Evolutionary conservation across 2,888 invertebrate genomes (phyloP), one percentile per base, ranked within the genome.

Genomic region (Apodemia duryi): DNA sequence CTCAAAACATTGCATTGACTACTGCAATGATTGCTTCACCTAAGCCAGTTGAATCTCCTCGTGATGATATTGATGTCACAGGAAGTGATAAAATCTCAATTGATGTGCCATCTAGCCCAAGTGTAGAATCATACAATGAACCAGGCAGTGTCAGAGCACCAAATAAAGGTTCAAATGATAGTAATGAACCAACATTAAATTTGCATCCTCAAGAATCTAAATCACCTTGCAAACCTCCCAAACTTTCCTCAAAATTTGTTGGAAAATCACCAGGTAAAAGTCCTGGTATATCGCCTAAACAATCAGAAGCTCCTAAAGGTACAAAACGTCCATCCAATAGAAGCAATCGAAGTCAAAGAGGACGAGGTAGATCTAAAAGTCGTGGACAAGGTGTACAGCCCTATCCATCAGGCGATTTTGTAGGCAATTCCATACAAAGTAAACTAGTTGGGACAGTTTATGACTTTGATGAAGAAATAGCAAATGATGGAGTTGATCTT

Each of bases 391-490:
- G 75, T 38, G 71, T 70, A 35, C 83, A 81, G 65, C 70, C 76
- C 41, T 85, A 79, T 76, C 72, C 87, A 71, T 64, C 85, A 75
- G 80, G 91, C 52, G 93, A 93, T 66, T 91, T 89, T 73, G 82
- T 87, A 66, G 93, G 93, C 32, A 95, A 95, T 74, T 95, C 96
- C 2, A 96, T 96, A 68, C 96, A 95, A 71, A 96, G 95, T 79
- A 97, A 96, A 80, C 88, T 97, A 51, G 95, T 95, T 7, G 97
- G 97, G 9, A 97, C 97, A 2, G 97, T 97, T 2, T 98, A 97
- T 76, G 98, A 97, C 81, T 96, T 96, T 71, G 95, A 97, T 70
- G 97, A 97, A 75, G 97, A 97, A 79, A 94, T 96, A 67, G 93
- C 94, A 9, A 95, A 94, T 71, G 95, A 96, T 68, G 95, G 95